phyloP scores from a whole-genome alignment of 1,140 invertebrate species.

The Saxidomus purpurata region DNA sequence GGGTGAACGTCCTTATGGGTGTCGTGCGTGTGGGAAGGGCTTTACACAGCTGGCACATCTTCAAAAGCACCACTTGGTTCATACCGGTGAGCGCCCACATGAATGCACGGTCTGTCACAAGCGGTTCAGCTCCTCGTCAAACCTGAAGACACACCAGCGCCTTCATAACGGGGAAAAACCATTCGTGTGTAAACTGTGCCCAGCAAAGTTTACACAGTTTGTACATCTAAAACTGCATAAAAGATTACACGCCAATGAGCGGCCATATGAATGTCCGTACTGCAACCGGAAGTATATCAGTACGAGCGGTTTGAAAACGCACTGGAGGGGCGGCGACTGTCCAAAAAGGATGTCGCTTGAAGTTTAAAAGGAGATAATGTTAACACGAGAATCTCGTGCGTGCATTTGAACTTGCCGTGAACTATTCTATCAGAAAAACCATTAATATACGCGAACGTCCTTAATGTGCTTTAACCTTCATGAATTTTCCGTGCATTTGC shows the following conservation, averaged over 20 bases:
- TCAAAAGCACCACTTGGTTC: conserved; percentile 58
- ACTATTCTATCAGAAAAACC: no score
- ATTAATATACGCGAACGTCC: no score
- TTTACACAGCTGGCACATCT: conserved; percentile 92
- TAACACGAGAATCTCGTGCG: no score
- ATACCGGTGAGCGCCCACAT: conserved; percentile 64
- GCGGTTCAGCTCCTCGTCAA: conserved; percentile 39
- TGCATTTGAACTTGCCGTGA: no score
- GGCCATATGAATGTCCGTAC: conserved; percentile 92
- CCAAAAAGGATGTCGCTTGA: not conserved
- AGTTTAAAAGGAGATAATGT: not conserved
- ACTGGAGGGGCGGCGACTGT: conserved; percentile 73
- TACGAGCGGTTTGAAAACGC: conserved; percentile 68
- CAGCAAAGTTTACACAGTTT: conserved; percentile 80
- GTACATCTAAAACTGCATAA: conserved; percentile 72
- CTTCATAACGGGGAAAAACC: conserved; percentile 71
- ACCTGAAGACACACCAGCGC: conserved; percentile 67
- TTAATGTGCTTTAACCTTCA: no score
- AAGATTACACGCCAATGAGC: conserved; percentile 92
- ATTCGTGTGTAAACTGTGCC: conserved; percentile 46
- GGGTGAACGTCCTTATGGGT: conserved; percentile 98
- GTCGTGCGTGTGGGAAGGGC: conserved; percentile 98
- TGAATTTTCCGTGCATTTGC: no score
- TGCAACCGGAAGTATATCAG: conserved; percentile 72
- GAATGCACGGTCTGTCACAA: conserved; percentile 67